Conservation (phyloP, 2,888 invertebrate genomes). For the Scrobipalpa atriplicella region DNA sequence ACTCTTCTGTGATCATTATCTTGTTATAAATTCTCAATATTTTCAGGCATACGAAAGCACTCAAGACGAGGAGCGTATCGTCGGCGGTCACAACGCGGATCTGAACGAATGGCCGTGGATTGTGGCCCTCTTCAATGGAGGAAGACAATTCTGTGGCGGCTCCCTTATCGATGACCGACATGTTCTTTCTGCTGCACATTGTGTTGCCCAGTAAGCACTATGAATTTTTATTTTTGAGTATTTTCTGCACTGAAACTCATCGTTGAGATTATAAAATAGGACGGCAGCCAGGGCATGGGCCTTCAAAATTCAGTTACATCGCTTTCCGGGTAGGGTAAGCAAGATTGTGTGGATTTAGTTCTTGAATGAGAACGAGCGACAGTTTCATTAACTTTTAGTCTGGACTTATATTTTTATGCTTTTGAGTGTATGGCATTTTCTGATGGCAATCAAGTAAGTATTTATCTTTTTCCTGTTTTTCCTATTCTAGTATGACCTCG, state of each 20-base stretch:
- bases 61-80: conserved; percentile 90
- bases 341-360: too few species aligned
- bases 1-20: too few species aligned
- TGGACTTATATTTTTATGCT: too few species aligned
- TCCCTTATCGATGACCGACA: conserved; percentile 91
- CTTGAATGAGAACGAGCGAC: too few species aligned
- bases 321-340: too few species aligned
- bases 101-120: conserved; percentile 94
- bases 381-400: too few species aligned
- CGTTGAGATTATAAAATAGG: too few species aligned
- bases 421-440: too few species aligned
- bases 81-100: conserved; percentile 92
- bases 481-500: conserved; percentile 88
- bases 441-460: too few species aligned
- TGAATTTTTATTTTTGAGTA: background rate
- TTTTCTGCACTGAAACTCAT: background rate
- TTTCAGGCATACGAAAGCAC: conserved; percentile 62
- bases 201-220: conserved; percentile 90
- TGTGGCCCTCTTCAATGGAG: conserved; percentile 91
- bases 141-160: conserved; percentile 94
- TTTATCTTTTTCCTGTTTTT: background rate
- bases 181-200: conserved; percentile 93
- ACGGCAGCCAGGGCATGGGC: too few species aligned
- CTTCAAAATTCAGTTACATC: too few species aligned
- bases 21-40: background rate